Base-by-base conservation (phyloP, 1,140 invertebrate genomes). In the Portunus trituberculatus region DNA sequence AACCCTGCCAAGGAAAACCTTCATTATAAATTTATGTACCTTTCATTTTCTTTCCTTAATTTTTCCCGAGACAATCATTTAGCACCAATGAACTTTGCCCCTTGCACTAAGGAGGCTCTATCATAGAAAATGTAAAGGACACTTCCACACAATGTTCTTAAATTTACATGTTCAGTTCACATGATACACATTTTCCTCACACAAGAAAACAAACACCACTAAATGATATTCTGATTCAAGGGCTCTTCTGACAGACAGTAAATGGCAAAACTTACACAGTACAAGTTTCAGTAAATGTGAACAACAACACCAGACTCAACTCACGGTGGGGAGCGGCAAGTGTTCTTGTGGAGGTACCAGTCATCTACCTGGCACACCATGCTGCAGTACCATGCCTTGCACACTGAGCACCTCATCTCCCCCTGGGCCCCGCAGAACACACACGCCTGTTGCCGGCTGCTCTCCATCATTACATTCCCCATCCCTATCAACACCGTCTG, bases 301-400 rank as follows among this genome's bases (percentile, higher is more conserved):
- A 4, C 28, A 25, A 48, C 31, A 89, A 89, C 0, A 46, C 52
- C 16, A 14, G 52, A 12, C 52, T 59, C 2, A 2, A 59, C 88
- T 89, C 39, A 89, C 88, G 88, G 88, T 16, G 88, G 88, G n/a
- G 88, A 48, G 88, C n/a, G n/a, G 39, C 88, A 89, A 14, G 31
- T 46, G 12, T 48, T 8, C 39, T 46, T 39, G 88, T 89, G 88
- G 88, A 46, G 48, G 88, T 89, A 89, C 88, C 88, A 89, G 88
- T 89, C 88, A n/a, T 89, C 39, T 12, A 89, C 39, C 39, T 89
- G 88, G 25, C 88, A 89, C 45, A 48, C 20, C 88, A 48, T 46
- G 88, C 88, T 89, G 39, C 88, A 89, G 48, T 89, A 89, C 88
- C 31, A 89, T 4, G 88, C 88, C 88, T 89, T 89, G 39, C 88